Base-by-base conservation (phyloP, 2,797 vertebrate species). In the Lepus oiostolus region DNA sequence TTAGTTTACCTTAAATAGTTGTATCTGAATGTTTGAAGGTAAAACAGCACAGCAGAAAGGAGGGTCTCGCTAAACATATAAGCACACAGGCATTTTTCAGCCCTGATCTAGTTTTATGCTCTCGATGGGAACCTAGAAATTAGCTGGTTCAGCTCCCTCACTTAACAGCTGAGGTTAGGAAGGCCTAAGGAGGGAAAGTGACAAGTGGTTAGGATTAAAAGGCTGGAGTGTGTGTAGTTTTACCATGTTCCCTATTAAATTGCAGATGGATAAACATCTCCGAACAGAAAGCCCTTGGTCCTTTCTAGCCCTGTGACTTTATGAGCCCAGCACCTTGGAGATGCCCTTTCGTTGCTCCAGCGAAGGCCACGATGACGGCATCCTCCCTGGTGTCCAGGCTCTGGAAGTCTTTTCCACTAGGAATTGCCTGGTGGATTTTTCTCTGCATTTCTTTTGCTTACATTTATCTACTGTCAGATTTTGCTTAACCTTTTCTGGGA, bases 211-310 rank as follows among this genome's bases (percentile, higher is more conserved):
- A 87, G 79, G 58, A 47, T 81, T 58, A 54, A 85, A 90, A 93
- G 67, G 60, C 77, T 70, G 79, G 54, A 74, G 83, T 75, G 62
- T 87, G 71, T 96, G 76, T 88, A 5, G 74, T 94, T 93, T 89
- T 87, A 62, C 90, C 58, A 30, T 85, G 88, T 88, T 83, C 90
- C 88, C 67, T 95, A 63, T 92, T 91, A 94, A 89, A 82, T 65
- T 77, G 80, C 89, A 95, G 84, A 85, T 85, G 93, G 70, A 38
- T 90, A 94, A 89, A 90, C 85, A 94, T 84, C 75, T 88, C 47
- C 4, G 82, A 80, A 90, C 95, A 76, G 80, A 87, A 93, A 42
- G 6, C 35, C 7, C 24, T 54, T 75, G 77, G 89, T 95, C 76
- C 74, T 52, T 72, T 60, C 75, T 75, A 60, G 79, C 77, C 88